Conservation (phyloP, 2,797 vertebrate species). For the Etheostoma perlongum region DNA sequence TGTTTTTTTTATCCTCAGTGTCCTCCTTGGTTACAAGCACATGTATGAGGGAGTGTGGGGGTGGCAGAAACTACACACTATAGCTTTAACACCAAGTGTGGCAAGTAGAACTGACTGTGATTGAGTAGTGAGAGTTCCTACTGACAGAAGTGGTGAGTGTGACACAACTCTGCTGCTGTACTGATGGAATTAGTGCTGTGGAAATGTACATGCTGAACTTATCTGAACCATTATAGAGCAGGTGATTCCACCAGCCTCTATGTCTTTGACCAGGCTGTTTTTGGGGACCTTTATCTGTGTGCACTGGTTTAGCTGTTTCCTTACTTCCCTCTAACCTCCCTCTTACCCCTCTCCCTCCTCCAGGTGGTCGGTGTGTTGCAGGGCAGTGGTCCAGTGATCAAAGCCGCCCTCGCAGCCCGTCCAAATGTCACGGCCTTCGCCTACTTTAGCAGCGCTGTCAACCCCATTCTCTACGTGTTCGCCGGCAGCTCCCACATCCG, state of each 20-base stretch:
- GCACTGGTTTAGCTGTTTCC: not conserved
- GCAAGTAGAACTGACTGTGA: not conserved
- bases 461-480: constrained; percentile 93
- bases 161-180: not conserved
- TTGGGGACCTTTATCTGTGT: not conserved
- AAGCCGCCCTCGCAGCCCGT: constrained; percentile 10
- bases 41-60: no score
- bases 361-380: constrained; percentile 76
- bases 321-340: not conserved
- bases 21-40: no score
- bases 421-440: constrained; percentile 86
- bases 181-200: not conserved
- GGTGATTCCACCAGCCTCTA: not conserved
- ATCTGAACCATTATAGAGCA: no score
- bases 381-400: rapidly evolving
- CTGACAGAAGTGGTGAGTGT: not conserved
- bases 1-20: no score
- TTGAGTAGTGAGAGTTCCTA: not conserved
- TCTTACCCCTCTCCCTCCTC: not conserved
- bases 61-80: no score
- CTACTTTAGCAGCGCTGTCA: constrained; percentile 91
- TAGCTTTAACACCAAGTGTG: no score
- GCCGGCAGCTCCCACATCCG: constrained; percentile 88
- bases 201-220: not conserved
- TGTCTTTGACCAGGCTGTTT: not conserved